Evolutionary conservation across 2,797 vertebrate genomes (phyloP).

Genomic region (Manis pentadactyla): DNA sequence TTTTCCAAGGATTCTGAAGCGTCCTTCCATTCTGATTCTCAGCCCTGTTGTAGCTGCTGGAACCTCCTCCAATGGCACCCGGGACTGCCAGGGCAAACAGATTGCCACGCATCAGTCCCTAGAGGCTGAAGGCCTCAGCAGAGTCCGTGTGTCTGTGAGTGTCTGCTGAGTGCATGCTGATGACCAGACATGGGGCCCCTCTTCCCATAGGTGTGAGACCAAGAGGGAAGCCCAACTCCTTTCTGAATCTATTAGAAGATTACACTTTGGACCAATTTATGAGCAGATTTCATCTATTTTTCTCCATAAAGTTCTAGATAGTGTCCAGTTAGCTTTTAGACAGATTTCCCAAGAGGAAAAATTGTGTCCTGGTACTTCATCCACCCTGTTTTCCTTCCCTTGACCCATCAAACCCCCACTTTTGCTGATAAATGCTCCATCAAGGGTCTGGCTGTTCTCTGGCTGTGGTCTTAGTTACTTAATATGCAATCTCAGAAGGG

Average conservation of each 20-base stretch:
- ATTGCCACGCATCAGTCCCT: neutral
- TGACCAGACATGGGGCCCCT: rapidly evolving
- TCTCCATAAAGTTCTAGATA: neutral
- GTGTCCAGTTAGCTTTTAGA: neutral
- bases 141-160: rapidly evolving
- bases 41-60: neutral
- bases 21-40: neutral
- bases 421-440: neutral
- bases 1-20: neutral
- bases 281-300: neutral
- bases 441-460: neutral
- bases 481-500: neutral
- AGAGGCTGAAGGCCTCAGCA: neutral
- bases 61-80: too few relatives aligned
- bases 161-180: neutral
- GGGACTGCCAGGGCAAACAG: neutral
- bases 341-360: neutral
- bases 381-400: neutral
- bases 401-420: rapidly evolving
- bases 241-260: neutral
- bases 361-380: neutral
- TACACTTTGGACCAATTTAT: neutral
- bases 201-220: rapidly evolving
- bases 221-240: neutral
- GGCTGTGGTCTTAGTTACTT: neutral